Evolutionary conservation across 2,797 vertebrate genomes (phyloP).

Genomic region (Phoeniculus purpureus): DNA sequence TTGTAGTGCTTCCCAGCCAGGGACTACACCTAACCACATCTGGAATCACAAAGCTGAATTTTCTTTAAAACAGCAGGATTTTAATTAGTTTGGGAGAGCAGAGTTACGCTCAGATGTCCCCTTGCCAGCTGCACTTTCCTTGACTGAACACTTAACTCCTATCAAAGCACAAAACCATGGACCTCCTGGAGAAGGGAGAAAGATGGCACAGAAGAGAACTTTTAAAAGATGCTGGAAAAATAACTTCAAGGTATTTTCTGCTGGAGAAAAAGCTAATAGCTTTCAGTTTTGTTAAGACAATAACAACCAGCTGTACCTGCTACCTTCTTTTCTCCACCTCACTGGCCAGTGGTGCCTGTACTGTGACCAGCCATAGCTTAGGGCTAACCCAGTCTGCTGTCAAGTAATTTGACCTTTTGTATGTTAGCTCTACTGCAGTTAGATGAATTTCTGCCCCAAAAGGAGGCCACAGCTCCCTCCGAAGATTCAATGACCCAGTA

Average conservation of each 20-base stretch:
- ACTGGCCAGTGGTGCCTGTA: too few species aligned
- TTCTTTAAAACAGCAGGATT: background rate
- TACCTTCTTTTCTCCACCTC: background rate
- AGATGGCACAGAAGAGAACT: background rate
- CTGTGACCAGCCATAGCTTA: fast-evolving
- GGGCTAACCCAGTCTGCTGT: background rate
- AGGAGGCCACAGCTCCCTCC: background rate
- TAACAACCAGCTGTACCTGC: background rate
- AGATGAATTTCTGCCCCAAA: background rate
- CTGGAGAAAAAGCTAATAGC: background rate
- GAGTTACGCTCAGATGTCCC: background rate
- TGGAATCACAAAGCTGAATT: background rate
- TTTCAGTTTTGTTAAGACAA: background rate
- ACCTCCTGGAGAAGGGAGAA: background rate
- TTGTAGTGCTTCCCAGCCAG: background rate
- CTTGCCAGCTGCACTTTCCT: background rate
- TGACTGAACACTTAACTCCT: background rate
- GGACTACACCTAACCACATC: background rate
- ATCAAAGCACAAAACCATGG: background rate
- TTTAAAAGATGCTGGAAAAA: background rate
- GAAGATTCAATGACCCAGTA: background rate
- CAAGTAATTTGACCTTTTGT: background rate
- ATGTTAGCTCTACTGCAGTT: background rate
- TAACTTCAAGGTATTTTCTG: background rate
- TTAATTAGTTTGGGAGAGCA: background rate